These are phyloP conservation scores for Poecilia velifera DNA, from an alignment of 2,797 vertebrate genomes.

Conservation along the genomic window DNA sequence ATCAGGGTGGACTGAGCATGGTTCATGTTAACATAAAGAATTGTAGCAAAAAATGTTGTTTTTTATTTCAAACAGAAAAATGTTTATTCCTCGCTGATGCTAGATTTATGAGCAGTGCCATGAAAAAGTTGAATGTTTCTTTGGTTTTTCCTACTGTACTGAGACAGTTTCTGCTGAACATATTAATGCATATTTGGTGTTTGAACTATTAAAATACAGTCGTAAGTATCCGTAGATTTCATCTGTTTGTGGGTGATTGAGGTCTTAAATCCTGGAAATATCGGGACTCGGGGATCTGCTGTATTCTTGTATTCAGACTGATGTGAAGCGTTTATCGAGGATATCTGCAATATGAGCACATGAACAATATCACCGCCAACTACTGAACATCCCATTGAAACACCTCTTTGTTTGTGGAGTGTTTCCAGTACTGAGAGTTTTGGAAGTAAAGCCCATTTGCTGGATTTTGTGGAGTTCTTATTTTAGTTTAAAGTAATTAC, in stretches of 20 bases:
- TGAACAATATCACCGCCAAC: neutral
- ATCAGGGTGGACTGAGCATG: neutral
- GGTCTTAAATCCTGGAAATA: neutral
- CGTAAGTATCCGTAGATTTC: neutral
- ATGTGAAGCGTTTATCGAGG: neutral
- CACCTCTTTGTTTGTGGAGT: neutral
- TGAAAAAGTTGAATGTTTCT: neutral
- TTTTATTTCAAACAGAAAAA: neutral
- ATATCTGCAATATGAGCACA: neutral
- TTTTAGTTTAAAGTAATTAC: neutral
- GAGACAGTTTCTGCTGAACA: neutral
- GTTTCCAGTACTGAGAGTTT: neutral
- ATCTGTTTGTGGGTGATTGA: neutral
- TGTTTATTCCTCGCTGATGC: neutral
- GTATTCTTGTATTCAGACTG: neutral
- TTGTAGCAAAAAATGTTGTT: neutral
- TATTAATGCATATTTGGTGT: neutral
- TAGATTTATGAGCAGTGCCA: neutral
- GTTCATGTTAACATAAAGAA: neutral
- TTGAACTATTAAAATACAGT: neutral
- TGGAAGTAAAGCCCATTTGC: neutral
- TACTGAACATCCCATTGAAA: neutral
- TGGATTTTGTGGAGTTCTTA: neutral
- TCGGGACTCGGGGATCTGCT: neutral
- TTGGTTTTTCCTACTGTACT: neutral